phyloP scores from a whole-genome alignment of 1,140 invertebrate species.

The Drosophila erecta region DNA sequence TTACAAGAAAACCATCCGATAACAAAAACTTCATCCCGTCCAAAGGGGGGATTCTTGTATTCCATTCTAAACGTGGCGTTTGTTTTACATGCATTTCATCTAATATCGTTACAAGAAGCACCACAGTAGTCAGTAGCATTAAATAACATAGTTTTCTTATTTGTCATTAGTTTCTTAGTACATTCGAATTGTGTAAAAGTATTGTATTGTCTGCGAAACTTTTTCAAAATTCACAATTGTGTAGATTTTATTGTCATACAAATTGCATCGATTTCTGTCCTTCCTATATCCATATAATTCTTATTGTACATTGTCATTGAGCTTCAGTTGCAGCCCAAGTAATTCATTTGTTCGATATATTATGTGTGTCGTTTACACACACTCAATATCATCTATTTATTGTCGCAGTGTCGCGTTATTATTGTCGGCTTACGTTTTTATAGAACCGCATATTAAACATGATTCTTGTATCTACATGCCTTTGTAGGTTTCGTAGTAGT shows the following conservation, averaged over 20 bases:
- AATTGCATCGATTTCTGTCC: conserved; percentile 30
- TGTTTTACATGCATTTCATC: conserved; percentile 40
- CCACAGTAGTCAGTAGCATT: conserved; percentile 80
- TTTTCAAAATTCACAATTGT: conserved; percentile 54
- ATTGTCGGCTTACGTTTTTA: conserved; percentile 68
- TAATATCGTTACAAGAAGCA: conserved; percentile 73
- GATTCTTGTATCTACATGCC: conserved; percentile 20
- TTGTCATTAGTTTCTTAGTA: conserved; percentile 53
- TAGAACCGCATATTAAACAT: conserved; percentile 42
- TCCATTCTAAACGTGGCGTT: conserved; percentile 24
- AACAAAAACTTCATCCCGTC: conserved; percentile 57
- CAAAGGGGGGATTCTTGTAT: conserved; percentile 1
- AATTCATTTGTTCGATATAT: conserved; percentile 26
- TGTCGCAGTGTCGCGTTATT: conserved; percentile 69
- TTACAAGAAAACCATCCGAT: conserved; percentile 67
- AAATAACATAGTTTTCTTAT: conserved; percentile 63
- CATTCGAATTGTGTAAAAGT: conserved; percentile 76
- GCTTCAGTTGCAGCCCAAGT: conserved; percentile 28
- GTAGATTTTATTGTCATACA: conserved; percentile 70
- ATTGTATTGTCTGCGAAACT: conserved; percentile 58
- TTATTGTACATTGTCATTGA: conserved; percentile 63
- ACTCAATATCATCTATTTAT: conserved; percentile 52
- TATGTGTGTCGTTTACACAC: conserved; percentile 10
- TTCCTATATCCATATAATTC: conserved; percentile 25
- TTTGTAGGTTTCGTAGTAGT: conserved; percentile 53